Evolutionary conservation across 2,797 vertebrate genomes (phyloP), one percentile per base, ranked within the genome.

Genomic region (Oryzias sinensis): DNA sequence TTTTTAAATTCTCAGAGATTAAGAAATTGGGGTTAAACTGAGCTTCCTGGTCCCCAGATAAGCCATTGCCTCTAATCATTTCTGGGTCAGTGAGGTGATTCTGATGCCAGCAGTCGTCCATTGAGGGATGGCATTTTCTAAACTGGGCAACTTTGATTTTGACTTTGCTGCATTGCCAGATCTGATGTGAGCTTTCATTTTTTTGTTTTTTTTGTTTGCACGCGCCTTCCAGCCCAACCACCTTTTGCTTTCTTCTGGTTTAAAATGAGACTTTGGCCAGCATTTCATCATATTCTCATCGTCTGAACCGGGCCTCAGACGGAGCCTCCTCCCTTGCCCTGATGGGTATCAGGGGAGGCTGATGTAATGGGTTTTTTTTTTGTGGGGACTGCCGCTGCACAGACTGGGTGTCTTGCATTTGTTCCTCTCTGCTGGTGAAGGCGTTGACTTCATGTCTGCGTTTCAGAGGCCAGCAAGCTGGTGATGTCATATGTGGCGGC

Each of bases 401-500:
- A 22, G 48, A 65, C n/a, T 62, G 69, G 37, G 55, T 59, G 65
- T 15, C 7, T 22, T 37, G 18, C 17, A 53, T 68, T 74, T 68
- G 64, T 33, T 67, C 47, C 43, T 77, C 29, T 65, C 27, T 69
- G 56, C 70, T 76, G 43, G 60, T n/a, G 52, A 37, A 72, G 53
- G 65, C 53, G 70, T 72, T 70, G 46, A 77, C 76, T 49, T 65
- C 60, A 53, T 77, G 18, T 80, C 33, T 69, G 51, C 84, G 49
- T 77, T 85, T 22, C 92, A 99, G 97, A 99, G 92, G 97, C 97
- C 49, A 99, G 97, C 90, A 99, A 99, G 87, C 93, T 99, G 88
- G 97, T 99, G 72, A 99, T 99, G 97, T 99, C 97, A 48, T 99
- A 99, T 3, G 95, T 99, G 74, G 97, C 97, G 33, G 97, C 97